Evolutionary conservation across 64 coral and sea anemone species (phyloP), one percentile per base, ranked within the genome.

Genomic region (Montipora sp.): DNA sequence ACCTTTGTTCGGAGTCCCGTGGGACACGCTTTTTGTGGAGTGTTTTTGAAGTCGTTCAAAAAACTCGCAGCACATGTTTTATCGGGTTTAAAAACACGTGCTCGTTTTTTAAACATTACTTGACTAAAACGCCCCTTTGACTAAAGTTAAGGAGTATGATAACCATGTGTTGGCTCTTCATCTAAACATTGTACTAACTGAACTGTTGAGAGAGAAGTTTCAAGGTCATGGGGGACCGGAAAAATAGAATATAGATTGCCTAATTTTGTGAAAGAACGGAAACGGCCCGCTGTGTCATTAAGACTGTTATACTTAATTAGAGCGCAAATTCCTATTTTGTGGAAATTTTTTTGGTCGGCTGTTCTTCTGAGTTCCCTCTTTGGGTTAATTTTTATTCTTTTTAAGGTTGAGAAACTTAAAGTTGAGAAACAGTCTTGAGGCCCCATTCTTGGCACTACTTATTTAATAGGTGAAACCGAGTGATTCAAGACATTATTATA

Each of bases 221-320:
- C 80, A 50, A 71, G 61, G 12, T 48, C 82, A 19, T 45, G 19
- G 47, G 46, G 0, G 18, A 71, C 44, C 82, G 82, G 82, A 85
- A 85, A 47, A 67, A 4, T 61, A 18, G 66, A 85, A 85, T 85
- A 85, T 85, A 85, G 82, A 85, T 69, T 70, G 65, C 63, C 82
- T 50, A 85, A 85, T 85, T 85, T 85, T 67, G 63, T 51, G 19
- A 72, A 72, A 49, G 71, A 72, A 67, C 15, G 16, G 65, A 47
- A 84, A 48, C 46, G n/a, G 46, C 82, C 65, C 18, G 82, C 82
- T 85, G 82, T 11, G 82, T 48, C 43, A 69, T 83, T 3, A 23
- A 8, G 11, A 48, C 43, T 84, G 18, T 15, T 7, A 4, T n/a
- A 49, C 49, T 22, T 5, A 1, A 50, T 46, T 5, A 15, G 16